phyloP scores from a whole-genome alignment of 1,140 invertebrate species.

The Galendromus occidentalis region DNA sequence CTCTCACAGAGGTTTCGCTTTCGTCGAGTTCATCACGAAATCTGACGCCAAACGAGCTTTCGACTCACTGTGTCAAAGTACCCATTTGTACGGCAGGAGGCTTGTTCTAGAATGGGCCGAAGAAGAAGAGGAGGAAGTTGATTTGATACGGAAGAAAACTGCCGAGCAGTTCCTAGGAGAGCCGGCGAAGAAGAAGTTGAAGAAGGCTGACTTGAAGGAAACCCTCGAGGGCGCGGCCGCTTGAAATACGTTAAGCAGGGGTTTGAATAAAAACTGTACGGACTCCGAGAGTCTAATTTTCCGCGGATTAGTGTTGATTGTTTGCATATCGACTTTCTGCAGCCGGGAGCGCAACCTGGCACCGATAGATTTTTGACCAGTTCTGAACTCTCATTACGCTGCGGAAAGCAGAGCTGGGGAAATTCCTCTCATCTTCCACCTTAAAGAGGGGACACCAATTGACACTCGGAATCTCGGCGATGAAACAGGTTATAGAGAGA shows the following conservation, averaged over 20 bases:
- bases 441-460: no score
- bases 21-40: constrained; percentile 74
- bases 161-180: constrained; percentile 11
- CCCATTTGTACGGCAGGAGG: constrained; percentile 86
- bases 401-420: no score
- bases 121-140: constrained; percentile 45
- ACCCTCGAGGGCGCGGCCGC: constrained; percentile 19
- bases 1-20: constrained; percentile 82
- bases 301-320: no score
- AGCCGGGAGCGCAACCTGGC: no score
- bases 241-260: constrained; percentile 9
- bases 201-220: constrained; percentile 18
- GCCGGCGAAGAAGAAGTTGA: background rate
- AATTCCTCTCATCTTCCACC: no score
- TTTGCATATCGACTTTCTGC: no score
- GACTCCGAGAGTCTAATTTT: no score
- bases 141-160: constrained; percentile 46
- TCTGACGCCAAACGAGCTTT: constrained; percentile 87
- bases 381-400: no score
- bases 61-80: constrained; percentile 74
- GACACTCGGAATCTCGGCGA: no score
- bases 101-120: constrained; percentile 91
- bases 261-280: no score
- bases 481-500: no score
- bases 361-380: no score